Evolutionary conservation across 2,113 vertebrate species (phyloP).

Genomic region (Rutilus rutilus): DNA sequence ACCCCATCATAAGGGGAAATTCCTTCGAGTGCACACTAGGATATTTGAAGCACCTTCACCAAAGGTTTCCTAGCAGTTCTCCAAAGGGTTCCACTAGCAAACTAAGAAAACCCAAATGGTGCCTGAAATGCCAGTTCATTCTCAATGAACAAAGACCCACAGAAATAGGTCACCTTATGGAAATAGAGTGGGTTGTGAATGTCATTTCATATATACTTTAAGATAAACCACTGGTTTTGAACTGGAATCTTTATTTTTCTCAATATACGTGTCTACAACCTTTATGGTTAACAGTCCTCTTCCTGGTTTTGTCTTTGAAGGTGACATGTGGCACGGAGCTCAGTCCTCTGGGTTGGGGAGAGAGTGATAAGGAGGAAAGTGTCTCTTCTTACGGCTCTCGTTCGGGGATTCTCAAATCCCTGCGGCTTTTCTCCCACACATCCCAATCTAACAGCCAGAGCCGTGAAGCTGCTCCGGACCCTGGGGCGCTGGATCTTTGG

Average conservation of each 20-base stretch:
- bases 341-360: constrained; percentile 37
- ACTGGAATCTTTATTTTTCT: not conserved
- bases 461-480: constrained; percentile 28
- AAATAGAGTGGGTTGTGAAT: not conserved
- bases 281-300: constrained; percentile 13
- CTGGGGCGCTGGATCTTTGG: constrained; percentile 47
- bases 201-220: not conserved
- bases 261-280: not conserved
- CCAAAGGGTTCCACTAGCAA: not conserved
- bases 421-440: constrained; percentile 47
- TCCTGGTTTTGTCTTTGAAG: constrained; percentile 46
- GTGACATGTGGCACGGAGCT: constrained; percentile 46
- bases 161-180: not conserved
- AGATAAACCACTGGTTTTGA: not conserved
- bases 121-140: not conserved
- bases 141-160: not conserved
- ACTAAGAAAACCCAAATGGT: not conserved
- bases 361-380: constrained; percentile 38
- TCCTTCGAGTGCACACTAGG: not conserved
- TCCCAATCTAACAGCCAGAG: constrained; percentile 13
- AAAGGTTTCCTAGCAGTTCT: not conserved
- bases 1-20: not conserved
- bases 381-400: constrained; percentile 27
- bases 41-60: not conserved
- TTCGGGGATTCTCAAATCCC: constrained; percentile 43